These are phyloP conservation scores for Cantharis lateralis DNA, from an alignment of 2,888 invertebrate genomes.

Conservation along the genomic window DNA sequence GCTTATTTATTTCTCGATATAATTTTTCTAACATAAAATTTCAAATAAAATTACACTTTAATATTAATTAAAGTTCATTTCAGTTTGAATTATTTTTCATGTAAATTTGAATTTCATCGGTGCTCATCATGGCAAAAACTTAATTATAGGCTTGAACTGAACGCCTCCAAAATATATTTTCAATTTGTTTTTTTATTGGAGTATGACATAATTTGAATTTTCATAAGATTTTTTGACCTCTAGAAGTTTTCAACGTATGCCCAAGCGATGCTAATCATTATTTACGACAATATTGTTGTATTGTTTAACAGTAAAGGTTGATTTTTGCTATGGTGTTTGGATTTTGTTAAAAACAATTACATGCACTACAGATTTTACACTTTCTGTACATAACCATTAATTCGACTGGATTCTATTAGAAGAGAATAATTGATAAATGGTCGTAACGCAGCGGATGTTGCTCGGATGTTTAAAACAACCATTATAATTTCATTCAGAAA, in stretches of 20 bases:
- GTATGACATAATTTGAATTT: background rate
- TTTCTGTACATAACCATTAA: background rate
- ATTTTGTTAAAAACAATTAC: background rate
- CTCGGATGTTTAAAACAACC: background rate
- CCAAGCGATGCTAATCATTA: background rate
- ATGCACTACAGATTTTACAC: background rate
- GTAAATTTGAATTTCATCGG: background rate
- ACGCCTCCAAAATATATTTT: background rate
- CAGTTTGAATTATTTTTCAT: background rate
- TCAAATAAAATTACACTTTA: conserved; percentile 9
- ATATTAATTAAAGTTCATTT: background rate
- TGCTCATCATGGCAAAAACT: background rate
- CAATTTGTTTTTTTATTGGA: background rate
- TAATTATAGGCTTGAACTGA: background rate
- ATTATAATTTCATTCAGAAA: no score
- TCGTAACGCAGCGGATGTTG: background rate
- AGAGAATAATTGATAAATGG: background rate
- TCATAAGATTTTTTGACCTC: background rate
- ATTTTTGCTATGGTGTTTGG: background rate
- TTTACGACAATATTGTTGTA: background rate
- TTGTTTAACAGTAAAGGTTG: background rate
- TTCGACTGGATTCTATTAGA: background rate
- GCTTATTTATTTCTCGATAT: conserved; percentile 11
- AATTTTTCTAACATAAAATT: conserved; percentile 12
- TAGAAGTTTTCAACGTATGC: background rate